Evolutionary conservation across 1,140 invertebrate species (phyloP).

Genomic region (Drosophila setifemur): DNA sequence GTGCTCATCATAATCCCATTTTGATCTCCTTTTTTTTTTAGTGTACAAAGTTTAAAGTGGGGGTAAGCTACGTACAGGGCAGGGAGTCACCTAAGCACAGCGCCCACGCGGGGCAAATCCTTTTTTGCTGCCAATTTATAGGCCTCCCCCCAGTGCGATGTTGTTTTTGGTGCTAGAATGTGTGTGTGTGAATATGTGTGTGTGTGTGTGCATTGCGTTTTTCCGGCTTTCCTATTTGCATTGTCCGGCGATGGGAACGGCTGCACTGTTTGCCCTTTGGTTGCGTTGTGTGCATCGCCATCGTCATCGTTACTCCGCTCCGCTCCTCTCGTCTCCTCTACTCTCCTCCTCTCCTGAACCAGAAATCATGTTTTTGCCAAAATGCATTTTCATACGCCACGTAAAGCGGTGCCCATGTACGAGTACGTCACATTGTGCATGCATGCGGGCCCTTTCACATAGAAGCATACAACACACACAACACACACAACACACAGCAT

Average conservation of each 20-base stretch:
- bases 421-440: constrained; percentile 39
- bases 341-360: constrained; percentile 5
- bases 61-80: neutral
- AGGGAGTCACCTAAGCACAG: constrained; percentile 49
- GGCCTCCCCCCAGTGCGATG: constrained; percentile 43
- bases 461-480: neutral
- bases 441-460: constrained; percentile 45
- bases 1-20: no score
- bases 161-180: constrained; percentile 15
- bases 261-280: constrained; percentile 74
- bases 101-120: constrained; percentile 46
- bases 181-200: constrained; percentile 3
- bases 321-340: neutral
- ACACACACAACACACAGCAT: neutral
- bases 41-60: neutral
- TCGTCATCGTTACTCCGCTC: no score
- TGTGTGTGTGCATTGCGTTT: constrained; percentile 57
- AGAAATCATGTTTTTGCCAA: constrained; percentile 75
- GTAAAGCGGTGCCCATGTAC: constrained; percentile 62
- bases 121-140: constrained; percentile 74
- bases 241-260: constrained; percentile 44
- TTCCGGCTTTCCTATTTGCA: constrained; percentile 73
- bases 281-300: constrained; percentile 48
- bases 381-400: constrained; percentile 78
- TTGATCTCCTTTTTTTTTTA: no score